These are phyloP conservation scores for Pseudois nayaur DNA, from an alignment of 2,113 vertebrate species.

Conservation along the genomic window DNA sequence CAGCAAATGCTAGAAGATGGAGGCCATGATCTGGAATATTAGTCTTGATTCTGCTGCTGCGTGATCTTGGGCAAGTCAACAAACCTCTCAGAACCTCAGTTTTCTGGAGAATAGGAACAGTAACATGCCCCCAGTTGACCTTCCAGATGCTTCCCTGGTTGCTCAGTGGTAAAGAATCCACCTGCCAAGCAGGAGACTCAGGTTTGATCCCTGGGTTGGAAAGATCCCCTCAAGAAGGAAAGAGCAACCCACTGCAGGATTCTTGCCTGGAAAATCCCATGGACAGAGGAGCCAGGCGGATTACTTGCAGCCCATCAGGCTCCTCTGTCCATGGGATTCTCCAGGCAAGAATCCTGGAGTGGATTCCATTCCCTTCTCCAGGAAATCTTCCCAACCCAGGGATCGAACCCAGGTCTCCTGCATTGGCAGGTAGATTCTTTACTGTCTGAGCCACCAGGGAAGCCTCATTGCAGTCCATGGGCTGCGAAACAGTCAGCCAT, in stretches of 20 bases:
- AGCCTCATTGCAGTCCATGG: background rate
- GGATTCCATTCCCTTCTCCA: background rate
- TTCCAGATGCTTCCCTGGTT: background rate
- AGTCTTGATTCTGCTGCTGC: background rate
- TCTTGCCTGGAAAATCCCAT: background rate
- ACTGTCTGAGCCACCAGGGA: background rate
- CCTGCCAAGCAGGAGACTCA: background rate
- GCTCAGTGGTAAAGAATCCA: background rate
- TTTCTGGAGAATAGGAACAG: background rate
- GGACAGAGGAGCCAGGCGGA: background rate
- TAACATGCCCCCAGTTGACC: background rate
- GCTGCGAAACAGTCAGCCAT: background rate
- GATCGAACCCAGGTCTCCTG: background rate
- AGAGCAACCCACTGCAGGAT: background rate
- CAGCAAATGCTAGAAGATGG: background rate
- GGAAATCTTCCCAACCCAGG: background rate
- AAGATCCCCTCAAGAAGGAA: background rate
- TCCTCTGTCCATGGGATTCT: background rate
- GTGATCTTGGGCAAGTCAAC: background rate
- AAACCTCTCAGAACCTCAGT: background rate
- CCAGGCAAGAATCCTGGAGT: background rate
- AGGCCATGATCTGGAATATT: background rate
- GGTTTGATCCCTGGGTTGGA: background rate
- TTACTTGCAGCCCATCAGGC: background rate
- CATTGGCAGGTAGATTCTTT: background rate